Base-by-base conservation (phyloP, 2,113 vertebrate genomes). In the Nestor notabilis region DNA sequence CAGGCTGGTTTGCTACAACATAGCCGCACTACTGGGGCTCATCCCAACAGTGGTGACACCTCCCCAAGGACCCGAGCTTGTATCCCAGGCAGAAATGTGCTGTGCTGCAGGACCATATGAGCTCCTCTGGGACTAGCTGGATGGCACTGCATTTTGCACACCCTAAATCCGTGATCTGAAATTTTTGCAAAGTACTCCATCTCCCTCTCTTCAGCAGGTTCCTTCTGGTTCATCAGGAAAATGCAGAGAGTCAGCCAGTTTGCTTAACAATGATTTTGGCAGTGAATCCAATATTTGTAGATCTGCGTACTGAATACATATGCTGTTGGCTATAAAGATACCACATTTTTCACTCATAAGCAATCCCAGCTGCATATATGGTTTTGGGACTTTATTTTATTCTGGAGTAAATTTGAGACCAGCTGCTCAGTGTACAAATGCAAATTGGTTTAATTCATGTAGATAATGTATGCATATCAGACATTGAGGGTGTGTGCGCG, bases 181-280 rank as follows among this genome's bases (percentile, higher is more conserved):
- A 53, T 56, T 69, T 91, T 70, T 72, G 71, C 25, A 4, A 55
- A 93, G 53, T 71, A 46, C 52, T 90, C n/a, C 47, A 43, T 82
- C 75, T 86, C 46, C 13, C 24, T 58, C 49, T 93, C 81, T 69
- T 89, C 65, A 56, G 82, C 12, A 43, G 64, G 77, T 91, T 93
- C 56, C 91, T 93, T 95, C 75, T 92, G 47, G 91, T 96, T 95
- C 74, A 47, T 88, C 44, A 83, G 74, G 91, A 92, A 81, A 94
- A 92, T 81, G 70, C 83, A 89, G 49, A 60, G 23, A 92, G 89
- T 95, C 95, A 96, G 92, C 87, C 94, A 95, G 77, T 89, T 95
- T 97, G 77, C 93, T 94, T 94, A 95, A 95, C 94, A 95, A 93
- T 89, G 89, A 93, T 95, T 89, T 97, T 97, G 96, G 95, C 95